Evolutionary conservation across 2,888 invertebrate species (phyloP).

Genomic region (Meganola albula): DNA sequence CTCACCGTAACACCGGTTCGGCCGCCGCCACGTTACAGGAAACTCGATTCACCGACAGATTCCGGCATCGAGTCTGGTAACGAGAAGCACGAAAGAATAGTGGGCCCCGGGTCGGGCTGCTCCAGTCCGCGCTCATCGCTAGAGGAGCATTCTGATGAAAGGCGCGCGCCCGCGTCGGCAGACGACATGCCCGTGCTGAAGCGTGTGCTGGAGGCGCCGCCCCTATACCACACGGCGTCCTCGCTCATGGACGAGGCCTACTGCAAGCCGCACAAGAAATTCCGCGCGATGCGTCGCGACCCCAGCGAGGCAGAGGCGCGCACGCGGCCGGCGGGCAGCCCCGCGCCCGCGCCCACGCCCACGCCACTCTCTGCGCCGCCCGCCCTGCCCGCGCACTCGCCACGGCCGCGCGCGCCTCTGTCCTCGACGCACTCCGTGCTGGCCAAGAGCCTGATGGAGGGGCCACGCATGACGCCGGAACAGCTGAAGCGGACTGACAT

Average conservation of each 20-base stretch:
- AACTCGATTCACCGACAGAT: slow-evolving; percentile 93
- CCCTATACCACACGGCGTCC: slow-evolving; percentile 89
- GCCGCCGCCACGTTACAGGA: slow-evolving; percentile 84
- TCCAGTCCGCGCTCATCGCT: slow-evolving; percentile 91
- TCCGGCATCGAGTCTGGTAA: slow-evolving; percentile 96
- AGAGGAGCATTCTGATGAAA: slow-evolving; percentile 85
- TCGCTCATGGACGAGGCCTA: slow-evolving; percentile 96
- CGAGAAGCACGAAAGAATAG: slow-evolving; percentile 87
- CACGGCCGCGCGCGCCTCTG: slow-evolving; percentile 78
- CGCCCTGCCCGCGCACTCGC: slow-evolving; percentile 70
- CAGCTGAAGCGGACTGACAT: slow-evolving; percentile 94
- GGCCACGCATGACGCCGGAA: slow-evolving; percentile 95
- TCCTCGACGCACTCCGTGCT: slow-evolving; percentile 93
- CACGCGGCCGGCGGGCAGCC: slow-evolving; percentile 60
- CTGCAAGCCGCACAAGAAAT: slow-evolving; percentile 94
- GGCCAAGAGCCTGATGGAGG: slow-evolving; percentile 93
- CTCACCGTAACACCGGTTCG: slow-evolving; percentile 85
- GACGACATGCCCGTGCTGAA: slow-evolving; percentile 97
- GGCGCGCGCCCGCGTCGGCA: slow-evolving; percentile 78
- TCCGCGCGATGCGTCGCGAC: slow-evolving; percentile 90
- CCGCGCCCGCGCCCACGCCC: slow-evolving; percentile 72
- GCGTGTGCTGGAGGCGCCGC: slow-evolving; percentile 94
- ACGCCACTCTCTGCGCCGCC: slow-evolving; percentile 68
- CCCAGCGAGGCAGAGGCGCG: slow-evolving; percentile 84
- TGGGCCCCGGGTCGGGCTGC: slow-evolving; percentile 85